These are phyloP conservation scores for Sclerurus mexicanus DNA, from an alignment of 2,113 vertebrate species.

Conservation along the genomic window DNA sequence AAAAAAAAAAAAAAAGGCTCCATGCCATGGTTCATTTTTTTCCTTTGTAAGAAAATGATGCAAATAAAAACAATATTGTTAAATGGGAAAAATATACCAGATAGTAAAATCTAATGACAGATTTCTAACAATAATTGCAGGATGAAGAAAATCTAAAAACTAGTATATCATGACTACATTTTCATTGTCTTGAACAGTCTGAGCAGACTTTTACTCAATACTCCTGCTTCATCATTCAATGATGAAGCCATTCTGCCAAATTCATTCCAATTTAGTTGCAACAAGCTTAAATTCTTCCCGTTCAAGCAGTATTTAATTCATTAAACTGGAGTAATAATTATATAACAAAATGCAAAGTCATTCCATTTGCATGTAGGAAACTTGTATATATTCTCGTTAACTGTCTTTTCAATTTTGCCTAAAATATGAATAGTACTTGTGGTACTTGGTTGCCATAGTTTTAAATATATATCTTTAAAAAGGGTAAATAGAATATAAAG, in stretches of 20 bases:
- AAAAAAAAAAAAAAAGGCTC: not conserved
- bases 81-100: not conserved
- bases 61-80: not conserved
- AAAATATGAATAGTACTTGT: not conserved
- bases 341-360: not conserved
- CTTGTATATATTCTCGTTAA: not conserved
- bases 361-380: not conserved
- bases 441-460: not conserved
- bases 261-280: not conserved
- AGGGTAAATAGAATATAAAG: not conserved
- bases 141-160: not conserved
- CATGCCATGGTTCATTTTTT: not conserved
- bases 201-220: not conserved
- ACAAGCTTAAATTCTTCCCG: not conserved
- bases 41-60: not conserved
- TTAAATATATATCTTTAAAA: not conserved
- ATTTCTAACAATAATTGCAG: not conserved
- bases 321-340: not conserved
- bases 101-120: not conserved
- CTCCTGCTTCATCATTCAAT: not conserved
- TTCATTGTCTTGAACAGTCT: not conserved
- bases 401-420: not conserved
- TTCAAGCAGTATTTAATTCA: not conserved
- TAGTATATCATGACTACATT: not conserved
- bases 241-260: not conserved